Evolutionary conservation across 2,888 invertebrate genomes (phyloP).

Genomic region (Plagodis pulveraria): DNA sequence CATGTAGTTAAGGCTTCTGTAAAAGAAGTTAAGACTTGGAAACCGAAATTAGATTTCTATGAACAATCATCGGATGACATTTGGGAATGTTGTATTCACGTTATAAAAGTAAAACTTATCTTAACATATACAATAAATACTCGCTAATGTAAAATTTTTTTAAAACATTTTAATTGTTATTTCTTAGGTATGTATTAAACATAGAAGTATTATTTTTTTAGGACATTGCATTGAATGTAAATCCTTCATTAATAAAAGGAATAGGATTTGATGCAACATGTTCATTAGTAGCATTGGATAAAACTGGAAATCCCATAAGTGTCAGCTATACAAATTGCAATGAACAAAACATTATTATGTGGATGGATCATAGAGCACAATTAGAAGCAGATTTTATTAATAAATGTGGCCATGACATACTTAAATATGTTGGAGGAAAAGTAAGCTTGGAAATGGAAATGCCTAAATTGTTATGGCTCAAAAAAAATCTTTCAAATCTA

Average conservation of each 20-base stretch:
- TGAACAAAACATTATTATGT: slow-evolving; percentile 93
- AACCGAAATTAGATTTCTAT: slow-evolving; percentile 90
- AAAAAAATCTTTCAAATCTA: slow-evolving; percentile 87
- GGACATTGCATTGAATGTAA: slow-evolving; percentile 85
- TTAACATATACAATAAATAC: not conserved
- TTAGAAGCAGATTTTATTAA: slow-evolving; percentile 93
- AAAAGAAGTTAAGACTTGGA: slow-evolving; percentile 90
- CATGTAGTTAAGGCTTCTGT: slow-evolving; percentile 87
- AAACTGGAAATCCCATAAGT: slow-evolving; percentile 87
- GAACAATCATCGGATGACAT: slow-evolving; percentile 97
- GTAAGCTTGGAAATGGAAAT: slow-evolving; percentile 99
- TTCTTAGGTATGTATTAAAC: too few relatives aligned
- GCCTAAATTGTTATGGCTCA: slow-evolving; percentile 97
- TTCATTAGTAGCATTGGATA: slow-evolving; percentile 93
- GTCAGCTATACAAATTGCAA: slow-evolving; percentile 87
- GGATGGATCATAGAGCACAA: slow-evolving; percentile 96
- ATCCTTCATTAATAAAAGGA: slow-evolving; percentile 88
- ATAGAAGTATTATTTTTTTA: slow-evolving; percentile 55
- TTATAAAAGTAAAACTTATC: slow-evolving; percentile 88
- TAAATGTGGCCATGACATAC: slow-evolving; percentile 88
- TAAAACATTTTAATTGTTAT: too few relatives aligned
- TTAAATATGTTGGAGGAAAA: slow-evolving; percentile 95
- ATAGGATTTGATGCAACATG: slow-evolving; percentile 98
- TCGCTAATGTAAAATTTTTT: too few relatives aligned
- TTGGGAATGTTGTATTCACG: slow-evolving; percentile 90